Percentiles rank a stretch among this genome's conserved stretches.
Evolutionary conservation across 2,113 vertebrate genomes (phyloP).

Genomic region (Nyctibius bracteatus): DNA sequence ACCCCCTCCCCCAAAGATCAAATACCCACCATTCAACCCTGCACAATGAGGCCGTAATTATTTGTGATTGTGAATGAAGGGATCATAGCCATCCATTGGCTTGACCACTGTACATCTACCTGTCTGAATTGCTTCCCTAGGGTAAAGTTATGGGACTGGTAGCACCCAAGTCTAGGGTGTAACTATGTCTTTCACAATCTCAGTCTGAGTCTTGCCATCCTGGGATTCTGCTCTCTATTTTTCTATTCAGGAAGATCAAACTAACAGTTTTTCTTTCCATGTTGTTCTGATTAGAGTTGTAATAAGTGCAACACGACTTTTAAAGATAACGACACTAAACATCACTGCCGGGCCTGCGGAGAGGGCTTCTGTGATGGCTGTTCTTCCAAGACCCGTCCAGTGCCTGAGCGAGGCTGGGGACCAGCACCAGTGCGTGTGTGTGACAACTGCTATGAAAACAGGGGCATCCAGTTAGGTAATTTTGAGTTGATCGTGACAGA

Average conservation of each 20-base stretch:
- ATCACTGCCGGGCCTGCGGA: conserved; percentile 96
- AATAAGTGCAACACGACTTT: conserved; percentile 86
- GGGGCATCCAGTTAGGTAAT: conserved; percentile 83
- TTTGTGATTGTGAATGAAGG: not conserved
- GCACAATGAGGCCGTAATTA: not conserved
- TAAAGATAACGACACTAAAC: conserved; percentile 93
- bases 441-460: conserved; percentile 88
- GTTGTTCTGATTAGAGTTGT: conserved; percentile 81
- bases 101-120: not conserved
- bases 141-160: not conserved
- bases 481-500: not conserved
- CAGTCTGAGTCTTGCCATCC: not conserved
- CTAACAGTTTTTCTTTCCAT: conserved; percentile 3
- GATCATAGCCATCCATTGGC: not conserved
- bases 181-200: not conserved
- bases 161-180: not conserved
- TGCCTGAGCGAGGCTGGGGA: conserved; percentile 96
- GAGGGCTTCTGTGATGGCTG: conserved; percentile 96
- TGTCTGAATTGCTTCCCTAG: not conserved
- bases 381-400: conserved; percentile 90
- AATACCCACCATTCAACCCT: not conserved
- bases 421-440: conserved; percentile 91
- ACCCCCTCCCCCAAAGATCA: not conserved
- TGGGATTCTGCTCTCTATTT: not conserved
- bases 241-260: not conserved